These are phyloP conservation scores for Tetraneura akinire DNA, from an alignment of 1,140 invertebrate species.

Conservation along the genomic window DNA sequence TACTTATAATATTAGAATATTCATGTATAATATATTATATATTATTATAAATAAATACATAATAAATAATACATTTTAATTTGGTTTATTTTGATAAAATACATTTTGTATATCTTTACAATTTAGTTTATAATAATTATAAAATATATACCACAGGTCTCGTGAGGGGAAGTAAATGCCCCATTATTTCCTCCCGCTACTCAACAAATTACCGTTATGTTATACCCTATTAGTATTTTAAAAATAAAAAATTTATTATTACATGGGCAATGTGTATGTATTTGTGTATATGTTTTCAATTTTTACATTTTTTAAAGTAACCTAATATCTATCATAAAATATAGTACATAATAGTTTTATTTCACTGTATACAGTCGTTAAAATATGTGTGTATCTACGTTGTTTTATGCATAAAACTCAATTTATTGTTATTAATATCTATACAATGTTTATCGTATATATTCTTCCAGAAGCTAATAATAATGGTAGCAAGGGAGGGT, in stretches of 20 bases:
- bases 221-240: too few relatives aligned
- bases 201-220: too few relatives aligned
- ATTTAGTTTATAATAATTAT: too few relatives aligned
- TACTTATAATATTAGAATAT: too few relatives aligned
- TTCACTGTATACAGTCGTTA: conserved; percentile 28
- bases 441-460: background rate
- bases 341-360: conserved; percentile 19
- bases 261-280: background rate
- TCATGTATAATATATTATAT: too few relatives aligned
- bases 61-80: too few relatives aligned
- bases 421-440: conserved; percentile 43
- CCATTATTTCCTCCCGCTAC: too few relatives aligned
- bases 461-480: conserved; percentile 39
- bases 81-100: too few relatives aligned
- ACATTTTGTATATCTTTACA: too few relatives aligned
- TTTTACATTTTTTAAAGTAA: background rate
- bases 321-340: background rate
- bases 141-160: too few relatives aligned
- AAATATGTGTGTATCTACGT: background rate
- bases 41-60: too few relatives aligned
- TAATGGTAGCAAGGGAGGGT: conserved; percentile 1
- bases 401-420: conserved; percentile 8
- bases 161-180: too few relatives aligned
- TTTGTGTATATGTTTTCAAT: background rate
- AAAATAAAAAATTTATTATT: background rate